Evolutionary conservation across 2,888 invertebrate species (phyloP), one percentile per base, ranked within the genome.

Genomic region (Candidula unifasciata): DNA sequence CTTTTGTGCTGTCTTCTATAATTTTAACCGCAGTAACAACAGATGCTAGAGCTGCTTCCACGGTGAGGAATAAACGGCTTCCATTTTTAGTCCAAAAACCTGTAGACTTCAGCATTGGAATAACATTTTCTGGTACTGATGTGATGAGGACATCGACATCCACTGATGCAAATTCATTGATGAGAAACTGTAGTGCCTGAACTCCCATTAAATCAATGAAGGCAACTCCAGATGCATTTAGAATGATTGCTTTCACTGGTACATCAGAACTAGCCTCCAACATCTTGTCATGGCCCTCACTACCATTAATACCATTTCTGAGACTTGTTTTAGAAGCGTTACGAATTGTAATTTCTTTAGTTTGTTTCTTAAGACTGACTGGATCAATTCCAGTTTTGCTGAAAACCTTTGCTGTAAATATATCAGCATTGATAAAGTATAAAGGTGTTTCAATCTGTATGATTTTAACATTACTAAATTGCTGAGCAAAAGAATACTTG

Each of bases 341-440:
- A 30, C n/a, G 8, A 5, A 60, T 60, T 52, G 35, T 60, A 24
- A 78, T 78, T 69, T 77, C 83, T 27, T 68, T 64, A 10, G 37
- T 52, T 33, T 76, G 60, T 77, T 83, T 85, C 44, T 87, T 86
- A 54, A 83, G 64, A 54, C 85, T 84, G 1, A 86, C 54, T 2
- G 91, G 89, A 79, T 91, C 87, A n/a, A 90, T 76, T 10, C 86
- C 87, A 10, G 88, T 87, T 74, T 89, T 89, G 64, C 89, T 89
- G 82, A 91, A 89, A 18, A 94, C 86, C 52, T 87, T 87, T 33
- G 89, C 87, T 21, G 90, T 87, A 85, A 94, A 93, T 74, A 90
- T 88, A 66, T 94, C 94, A 13, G 92, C 91, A 87, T 94, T 94
- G 8, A 94, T 93, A 88, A 93, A 94, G 54, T 94, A 92, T 18